Evolutionary conservation across 2,888 invertebrate genomes (phyloP).

Genomic region (Sarcophaga rosellei): DNA sequence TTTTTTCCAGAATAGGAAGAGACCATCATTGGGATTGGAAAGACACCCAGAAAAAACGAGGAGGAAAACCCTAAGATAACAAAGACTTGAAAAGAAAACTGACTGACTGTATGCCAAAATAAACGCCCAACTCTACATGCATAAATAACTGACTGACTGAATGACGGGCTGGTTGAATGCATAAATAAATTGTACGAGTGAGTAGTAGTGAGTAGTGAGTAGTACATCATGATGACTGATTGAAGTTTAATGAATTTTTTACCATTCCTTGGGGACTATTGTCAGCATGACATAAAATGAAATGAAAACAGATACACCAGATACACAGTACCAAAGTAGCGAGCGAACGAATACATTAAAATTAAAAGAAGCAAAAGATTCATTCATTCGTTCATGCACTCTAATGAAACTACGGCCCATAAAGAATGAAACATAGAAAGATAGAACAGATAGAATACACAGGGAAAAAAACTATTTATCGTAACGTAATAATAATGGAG

Average conservation of each 20-base stretch:
- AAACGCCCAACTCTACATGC: too few relatives aligned
- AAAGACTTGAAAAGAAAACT: conserved; percentile 50
- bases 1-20: neutral
- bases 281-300: conserved; percentile 61
- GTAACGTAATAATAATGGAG: conserved; percentile 49
- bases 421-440: conserved; percentile 14
- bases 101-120: neutral
- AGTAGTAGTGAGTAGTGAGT: too few relatives aligned
- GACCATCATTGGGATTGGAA: neutral
- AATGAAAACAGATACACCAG: conserved; percentile 51
- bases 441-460: neutral
- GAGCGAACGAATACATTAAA: conserved; percentile 10
- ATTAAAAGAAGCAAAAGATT: conserved; percentile 33
- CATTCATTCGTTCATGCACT: neutral
- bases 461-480: neutral
- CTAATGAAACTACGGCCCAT: conserved; percentile 22
- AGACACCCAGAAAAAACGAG: too few relatives aligned
- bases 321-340: neutral
- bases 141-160: neutral
- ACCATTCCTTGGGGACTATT: conserved; percentile 65
- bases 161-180: neutral
- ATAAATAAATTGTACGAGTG: conserved; percentile 1
- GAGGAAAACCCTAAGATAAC: neutral
- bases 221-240: conserved; percentile 39
- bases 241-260: conserved; percentile 67